Evolutionary conservation across 2,888 invertebrate genomes (phyloP), one percentile per base, ranked within the genome.

Genomic region (Drosophila subquinaria): DNA sequence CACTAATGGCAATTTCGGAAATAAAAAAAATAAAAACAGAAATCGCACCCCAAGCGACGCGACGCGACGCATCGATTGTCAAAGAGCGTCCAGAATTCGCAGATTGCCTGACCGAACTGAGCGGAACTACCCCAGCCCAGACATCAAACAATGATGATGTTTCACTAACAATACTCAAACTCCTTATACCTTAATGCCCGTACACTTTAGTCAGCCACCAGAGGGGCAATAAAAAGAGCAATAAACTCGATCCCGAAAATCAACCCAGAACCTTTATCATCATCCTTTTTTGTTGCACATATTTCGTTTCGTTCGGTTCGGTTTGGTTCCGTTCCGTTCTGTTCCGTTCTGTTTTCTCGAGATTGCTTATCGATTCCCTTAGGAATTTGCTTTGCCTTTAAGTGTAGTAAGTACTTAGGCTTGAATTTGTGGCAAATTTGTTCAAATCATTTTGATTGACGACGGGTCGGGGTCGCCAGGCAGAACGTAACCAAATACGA

Each of bases 381-480:
- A 51, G 81, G 79, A 61, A 56, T 55, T 23, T 45, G 38, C 56
- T 55, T 70, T 75, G 65, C 50, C 42, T 38, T 50, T 52, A 51
- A 74, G 60, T 62, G 66, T 67, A 61, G 69, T 47, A 55, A 45
- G 50, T 70, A 59, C 76, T 76, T 69, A 70, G 69, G 64, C 70
- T 69, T 53, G 68, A 75, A 76, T 79, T 79, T 76, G 84, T 64
- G 84, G 71, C 69, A 79, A 84, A 79, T 84, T 83, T 81, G 69
- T 70, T 75, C 68, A 76, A 76, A 79, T 79, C 57, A 69, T 52
- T 57, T 63, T 61, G 63, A 67, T 74, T 71, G 67, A 67, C n/a
- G 35, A n/a, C 35, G 36, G 10, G 23, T 13, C 30, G 15, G 53
- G 38, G 6, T 20, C 40, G 23, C 56, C 11, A 36, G 40, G 63